Evolutionary conservation across 2,113 vertebrate species (phyloP).

Genomic region (Rynchops niger): DNA sequence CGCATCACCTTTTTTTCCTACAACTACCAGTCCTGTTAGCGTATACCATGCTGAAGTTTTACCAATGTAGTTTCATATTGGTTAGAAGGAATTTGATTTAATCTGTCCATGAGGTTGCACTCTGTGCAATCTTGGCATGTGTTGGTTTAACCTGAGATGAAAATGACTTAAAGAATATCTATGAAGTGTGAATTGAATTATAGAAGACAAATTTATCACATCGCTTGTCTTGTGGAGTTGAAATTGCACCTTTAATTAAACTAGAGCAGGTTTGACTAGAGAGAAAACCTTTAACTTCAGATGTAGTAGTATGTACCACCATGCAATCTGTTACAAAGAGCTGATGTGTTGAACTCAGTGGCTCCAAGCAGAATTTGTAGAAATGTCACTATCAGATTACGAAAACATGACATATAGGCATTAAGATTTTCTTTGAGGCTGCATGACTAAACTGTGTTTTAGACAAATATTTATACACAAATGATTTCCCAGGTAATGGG

Average conservation of each 20-base stretch:
- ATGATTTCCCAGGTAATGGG: not conserved
- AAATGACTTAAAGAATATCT: not conserved
- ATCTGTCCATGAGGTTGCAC: not conserved
- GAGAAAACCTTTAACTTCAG: not conserved
- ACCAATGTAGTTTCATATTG: not conserved
- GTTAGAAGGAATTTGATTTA: not conserved
- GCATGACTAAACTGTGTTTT: not conserved
- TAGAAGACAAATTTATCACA: not conserved
- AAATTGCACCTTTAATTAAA: constrained; percentile 28
- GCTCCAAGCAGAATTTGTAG: not conserved
- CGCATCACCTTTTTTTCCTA: not conserved
- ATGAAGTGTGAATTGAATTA: not conserved
- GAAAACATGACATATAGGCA: not conserved
- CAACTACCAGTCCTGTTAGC: not conserved
- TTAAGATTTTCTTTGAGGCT: not conserved
- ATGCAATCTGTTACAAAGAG: not conserved
- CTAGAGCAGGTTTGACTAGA: not conserved
- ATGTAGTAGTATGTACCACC: not conserved
- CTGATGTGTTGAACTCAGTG: not conserved
- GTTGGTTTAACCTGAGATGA: not conserved
- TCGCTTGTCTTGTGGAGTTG: not conserved
- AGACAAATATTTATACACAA: not conserved
- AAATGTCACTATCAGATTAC: not conserved
- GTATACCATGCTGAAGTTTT: not conserved
- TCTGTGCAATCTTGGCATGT: not conserved